These are phyloP conservation scores for Oncorhynchus tshawytscha DNA, from an alignment of 2,113 vertebrate genomes.

Conservation along the genomic window DNA sequence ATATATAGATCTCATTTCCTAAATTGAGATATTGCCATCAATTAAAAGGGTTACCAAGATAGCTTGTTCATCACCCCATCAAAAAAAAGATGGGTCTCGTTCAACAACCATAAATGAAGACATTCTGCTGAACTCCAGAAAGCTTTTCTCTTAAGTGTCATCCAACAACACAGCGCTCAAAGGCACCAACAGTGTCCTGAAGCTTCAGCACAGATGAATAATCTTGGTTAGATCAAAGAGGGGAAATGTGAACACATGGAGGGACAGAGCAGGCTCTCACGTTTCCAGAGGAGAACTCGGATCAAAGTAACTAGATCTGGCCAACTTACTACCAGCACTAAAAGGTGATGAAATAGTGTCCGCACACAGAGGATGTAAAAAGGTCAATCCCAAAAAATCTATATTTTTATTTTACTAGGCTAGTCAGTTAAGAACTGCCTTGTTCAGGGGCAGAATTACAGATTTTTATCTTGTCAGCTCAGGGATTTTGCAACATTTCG, in stretches of 20 bases:
- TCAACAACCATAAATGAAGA: neutral
- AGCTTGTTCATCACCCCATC: neutral
- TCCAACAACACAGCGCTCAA: conserved; percentile 25
- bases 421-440: too few species aligned
- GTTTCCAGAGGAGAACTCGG: conserved; percentile 2
- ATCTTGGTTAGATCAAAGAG: conserved; percentile 18
- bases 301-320: conserved; percentile 6
- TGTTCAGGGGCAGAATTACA: too few species aligned
- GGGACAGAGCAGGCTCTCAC: conserved; percentile 19
- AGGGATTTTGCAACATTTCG: too few species aligned
- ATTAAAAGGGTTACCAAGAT: neutral
- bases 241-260: conserved; percentile 3
- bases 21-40: neutral
- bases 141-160: neutral
- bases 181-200: conserved; percentile 17
- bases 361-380: too few species aligned
- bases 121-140: neutral
- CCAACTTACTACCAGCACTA: neutral
- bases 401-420: too few species aligned
- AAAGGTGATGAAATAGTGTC: neutral
- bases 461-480: too few species aligned
- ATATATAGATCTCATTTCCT: neutral
- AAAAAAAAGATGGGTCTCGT: neutral
- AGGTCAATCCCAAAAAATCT: too few species aligned
- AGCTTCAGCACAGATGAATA: conserved; percentile 25